Evolutionary conservation across 2,797 vertebrate species (phyloP).

Genomic region (Liasis olivaceus): DNA sequence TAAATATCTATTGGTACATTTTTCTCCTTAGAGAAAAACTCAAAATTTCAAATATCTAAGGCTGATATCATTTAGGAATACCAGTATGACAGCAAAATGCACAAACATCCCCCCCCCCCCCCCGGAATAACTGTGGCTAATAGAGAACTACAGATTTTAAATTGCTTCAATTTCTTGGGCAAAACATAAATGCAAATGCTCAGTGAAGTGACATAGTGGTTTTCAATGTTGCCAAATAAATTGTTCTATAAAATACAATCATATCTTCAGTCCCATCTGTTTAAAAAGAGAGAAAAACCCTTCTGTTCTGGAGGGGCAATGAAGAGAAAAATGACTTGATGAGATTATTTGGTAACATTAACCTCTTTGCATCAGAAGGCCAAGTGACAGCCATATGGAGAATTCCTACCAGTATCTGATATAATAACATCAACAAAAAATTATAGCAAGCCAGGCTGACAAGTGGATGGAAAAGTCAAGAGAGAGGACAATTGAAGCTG

Average conservation of each 20-base stretch:
- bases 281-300: not conserved
- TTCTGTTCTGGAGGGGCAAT: constrained; percentile 6
- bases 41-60: not conserved
- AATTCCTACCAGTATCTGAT: constrained; percentile 48
- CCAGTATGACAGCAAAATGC: no score
- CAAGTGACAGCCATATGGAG: constrained; percentile 52
- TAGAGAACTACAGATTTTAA: not conserved
- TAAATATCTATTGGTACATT: not conserved
- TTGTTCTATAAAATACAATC: not conserved
- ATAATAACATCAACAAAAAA: constrained; percentile 53
- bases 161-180: not conserved
- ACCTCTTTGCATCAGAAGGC: constrained; percentile 50
- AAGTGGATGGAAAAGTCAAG: constrained; percentile 56
- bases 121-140: not conserved
- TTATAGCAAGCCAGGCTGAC: constrained; percentile 46
- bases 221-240: not conserved
- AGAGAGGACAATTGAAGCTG: constrained; percentile 55
- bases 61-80: no score
- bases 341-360: constrained; percentile 57
- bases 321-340: constrained; percentile 32
- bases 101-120: not conserved
- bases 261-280: not conserved
- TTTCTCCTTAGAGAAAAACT: not conserved
- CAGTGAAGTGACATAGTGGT: not conserved
- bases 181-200: not conserved